Evolutionary conservation across 1,140 invertebrate species (phyloP), one percentile per base, ranked within the genome.

Genomic region (Cherax destructor): DNA sequence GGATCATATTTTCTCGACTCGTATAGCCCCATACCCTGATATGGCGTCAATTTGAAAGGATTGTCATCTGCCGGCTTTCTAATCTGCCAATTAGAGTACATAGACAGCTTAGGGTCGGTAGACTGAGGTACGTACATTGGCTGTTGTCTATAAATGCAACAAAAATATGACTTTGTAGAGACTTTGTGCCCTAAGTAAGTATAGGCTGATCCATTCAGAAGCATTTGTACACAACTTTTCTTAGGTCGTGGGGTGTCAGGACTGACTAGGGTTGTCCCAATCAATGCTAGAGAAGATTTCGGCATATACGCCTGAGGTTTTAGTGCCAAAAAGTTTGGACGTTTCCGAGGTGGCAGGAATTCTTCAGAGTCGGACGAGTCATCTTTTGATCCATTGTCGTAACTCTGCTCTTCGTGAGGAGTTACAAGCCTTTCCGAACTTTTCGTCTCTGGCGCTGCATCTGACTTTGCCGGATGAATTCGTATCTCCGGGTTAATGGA

Each of bases 41-140:
- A 94, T 47, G 94, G 94, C 65, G 94, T 94, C 13, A 95, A 92
- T 18, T 94, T 94, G n/a, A 93, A 92, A 11, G 94, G 94, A 92
- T 94, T 86, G 69, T 92, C 93, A 49, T 92, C 92, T 30, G 93
- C 86, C 56, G 93, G 91, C 49, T 92, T 92, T 78, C 93, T 52
- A 56, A 96, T 95, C 95, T 98, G 97, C 99, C 99, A 99, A 94
- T 99, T 99, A 13, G 98, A 99, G 94, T 99, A 99, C 98, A 99
- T 99, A 21, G 98, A 99, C 69, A 99, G 95, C 93, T 97, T 98
- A 92, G 97, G 97, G 94, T 98, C 97, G 1, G 96, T 96, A 10
- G 95, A 94, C 93, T 96, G 95, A 18, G 94, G 94, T 69, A 99
- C 98, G 94, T 99, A 99, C 95, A 98, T 99, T 0, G 99, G 98